Evolutionary conservation across 2,113 vertebrate genomes (phyloP).

Genomic region (Oreochromis tanganicae): DNA sequence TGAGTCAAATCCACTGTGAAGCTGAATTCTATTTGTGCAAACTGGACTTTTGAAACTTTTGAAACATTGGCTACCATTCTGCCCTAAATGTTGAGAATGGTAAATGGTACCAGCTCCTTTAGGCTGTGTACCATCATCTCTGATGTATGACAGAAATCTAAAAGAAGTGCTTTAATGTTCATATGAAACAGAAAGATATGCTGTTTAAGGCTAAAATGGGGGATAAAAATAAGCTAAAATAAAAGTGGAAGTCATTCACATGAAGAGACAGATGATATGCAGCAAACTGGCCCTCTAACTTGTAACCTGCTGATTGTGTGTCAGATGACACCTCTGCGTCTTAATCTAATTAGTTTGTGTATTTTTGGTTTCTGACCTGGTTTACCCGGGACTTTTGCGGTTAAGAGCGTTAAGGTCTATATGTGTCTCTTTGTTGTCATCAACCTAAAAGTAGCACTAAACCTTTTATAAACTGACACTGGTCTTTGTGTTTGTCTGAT

Average conservation of each 20-base stretch:
- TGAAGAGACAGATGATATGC: not conserved
- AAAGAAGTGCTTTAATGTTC: not conserved
- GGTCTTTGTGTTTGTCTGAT: not conserved
- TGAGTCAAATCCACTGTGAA: not conserved
- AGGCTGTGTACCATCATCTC: not conserved
- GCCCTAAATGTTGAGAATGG: not conserved
- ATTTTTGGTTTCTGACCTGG: constrained; percentile 27
- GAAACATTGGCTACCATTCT: not conserved
- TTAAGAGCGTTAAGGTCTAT: not conserved
- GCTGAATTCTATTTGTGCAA: not conserved
- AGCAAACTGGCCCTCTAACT: not conserved
- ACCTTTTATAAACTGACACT: constrained; percentile 5
- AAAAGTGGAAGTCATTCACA: not conserved
- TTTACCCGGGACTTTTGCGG: not conserved
- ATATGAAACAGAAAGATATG: not conserved
- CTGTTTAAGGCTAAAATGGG: not conserved
- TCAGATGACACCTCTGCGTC: not conserved
- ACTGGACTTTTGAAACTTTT: not conserved
- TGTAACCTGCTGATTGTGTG: not conserved
- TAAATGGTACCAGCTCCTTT: not conserved
- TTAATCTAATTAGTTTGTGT: constrained; percentile 27
- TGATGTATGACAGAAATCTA: not conserved
- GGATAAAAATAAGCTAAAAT: not conserved
- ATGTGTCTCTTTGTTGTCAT: not conserved
- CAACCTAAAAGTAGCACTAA: constrained; percentile 7